phyloP scores from a whole-genome alignment of 1,140 invertebrate genomes.

The Mycetomoellerius zeteki region DNA sequence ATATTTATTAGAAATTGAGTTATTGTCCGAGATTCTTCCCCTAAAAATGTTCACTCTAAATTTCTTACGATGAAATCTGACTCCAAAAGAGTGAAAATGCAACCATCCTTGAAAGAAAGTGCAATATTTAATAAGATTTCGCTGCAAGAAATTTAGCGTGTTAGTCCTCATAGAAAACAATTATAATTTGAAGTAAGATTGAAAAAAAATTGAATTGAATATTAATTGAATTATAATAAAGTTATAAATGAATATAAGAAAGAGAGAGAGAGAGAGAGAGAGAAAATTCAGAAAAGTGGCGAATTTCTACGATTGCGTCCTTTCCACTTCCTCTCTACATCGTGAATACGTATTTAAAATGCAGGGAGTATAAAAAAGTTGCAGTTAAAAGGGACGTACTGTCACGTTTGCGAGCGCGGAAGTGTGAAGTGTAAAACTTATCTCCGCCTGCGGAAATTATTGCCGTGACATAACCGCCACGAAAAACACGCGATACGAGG shows the following conservation, averaged over 20 bases:
- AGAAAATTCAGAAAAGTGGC: not conserved
- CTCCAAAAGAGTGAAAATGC: too few relatives aligned
- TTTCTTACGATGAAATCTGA: too few relatives aligned
- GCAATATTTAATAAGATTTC: too few relatives aligned
- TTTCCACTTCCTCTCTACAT: not conserved
- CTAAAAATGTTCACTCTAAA: not conserved
- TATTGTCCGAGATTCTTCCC: not conserved
- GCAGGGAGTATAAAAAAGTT: constrained; percentile 22
- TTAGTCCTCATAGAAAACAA: not conserved
- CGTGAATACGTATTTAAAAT: constrained; percentile 42
- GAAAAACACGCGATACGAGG: constrained; percentile 22
- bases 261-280: not conserved
- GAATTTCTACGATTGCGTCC: constrained; percentile 2
- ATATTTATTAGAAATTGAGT: constrained; percentile 27
- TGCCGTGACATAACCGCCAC: constrained; percentile 44
- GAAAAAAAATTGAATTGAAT: too few relatives aligned
- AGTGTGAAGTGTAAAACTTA: constrained; percentile 61
- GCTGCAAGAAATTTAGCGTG: too few relatives aligned
- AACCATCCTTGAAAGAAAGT: too few relatives aligned
- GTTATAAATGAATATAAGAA: not conserved
- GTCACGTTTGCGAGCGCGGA: constrained; percentile 15
- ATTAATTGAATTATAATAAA: not conserved
- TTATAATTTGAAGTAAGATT: too few relatives aligned
- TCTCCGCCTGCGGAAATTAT: constrained; percentile 59
- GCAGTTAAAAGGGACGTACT: constrained; percentile 38